Evolutionary conservation across 2,888 invertebrate species (phyloP).

Genomic region (Linnaemya vulpina): DNA sequence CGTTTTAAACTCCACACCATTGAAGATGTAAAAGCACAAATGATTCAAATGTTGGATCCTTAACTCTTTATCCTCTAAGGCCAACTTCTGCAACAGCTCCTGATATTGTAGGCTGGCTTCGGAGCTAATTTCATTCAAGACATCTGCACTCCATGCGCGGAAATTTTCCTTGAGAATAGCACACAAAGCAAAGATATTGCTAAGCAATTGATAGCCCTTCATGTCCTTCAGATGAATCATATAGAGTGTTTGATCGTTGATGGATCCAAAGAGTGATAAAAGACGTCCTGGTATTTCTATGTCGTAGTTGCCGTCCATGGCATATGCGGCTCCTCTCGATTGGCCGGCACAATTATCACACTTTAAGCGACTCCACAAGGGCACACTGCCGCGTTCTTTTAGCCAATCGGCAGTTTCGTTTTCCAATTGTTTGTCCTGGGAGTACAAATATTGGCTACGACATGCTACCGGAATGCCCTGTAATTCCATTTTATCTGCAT

Average conservation of each 20-base stretch:
- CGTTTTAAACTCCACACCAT: constrained; percentile 84
- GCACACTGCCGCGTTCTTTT: not conserved
- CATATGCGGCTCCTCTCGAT: not conserved
- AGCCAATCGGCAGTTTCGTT: constrained; percentile 50
- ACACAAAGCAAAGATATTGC: constrained; percentile 85
- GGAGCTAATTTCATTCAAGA: constrained; percentile 86
- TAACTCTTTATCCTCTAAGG: constrained; percentile 84
- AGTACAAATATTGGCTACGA: constrained; percentile 7
- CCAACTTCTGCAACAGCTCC: constrained; percentile 83
- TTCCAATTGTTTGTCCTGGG: not conserved
- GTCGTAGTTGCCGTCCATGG: constrained; percentile 85
- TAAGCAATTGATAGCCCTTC: constrained; percentile 72
- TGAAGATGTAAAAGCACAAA: constrained; percentile 84
- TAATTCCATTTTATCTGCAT: not conserved
- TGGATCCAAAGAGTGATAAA: constrained; percentile 87
- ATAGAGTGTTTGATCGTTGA: constrained; percentile 84
- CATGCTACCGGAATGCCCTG: constrained; percentile 9
- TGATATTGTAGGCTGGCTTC: constrained; percentile 85
- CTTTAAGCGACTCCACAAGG: constrained; percentile 55
- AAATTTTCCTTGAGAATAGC: constrained; percentile 85
- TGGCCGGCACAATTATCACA: not conserved
- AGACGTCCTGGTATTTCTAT: constrained; percentile 87
- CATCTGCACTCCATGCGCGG: constrained; percentile 85
- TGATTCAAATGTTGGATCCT: constrained; percentile 84
- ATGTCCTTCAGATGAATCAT: constrained; percentile 83